phyloP scores from a whole-genome alignment of 1,140 invertebrate genomes.

The Lordiphosa stackelbergi region DNA sequence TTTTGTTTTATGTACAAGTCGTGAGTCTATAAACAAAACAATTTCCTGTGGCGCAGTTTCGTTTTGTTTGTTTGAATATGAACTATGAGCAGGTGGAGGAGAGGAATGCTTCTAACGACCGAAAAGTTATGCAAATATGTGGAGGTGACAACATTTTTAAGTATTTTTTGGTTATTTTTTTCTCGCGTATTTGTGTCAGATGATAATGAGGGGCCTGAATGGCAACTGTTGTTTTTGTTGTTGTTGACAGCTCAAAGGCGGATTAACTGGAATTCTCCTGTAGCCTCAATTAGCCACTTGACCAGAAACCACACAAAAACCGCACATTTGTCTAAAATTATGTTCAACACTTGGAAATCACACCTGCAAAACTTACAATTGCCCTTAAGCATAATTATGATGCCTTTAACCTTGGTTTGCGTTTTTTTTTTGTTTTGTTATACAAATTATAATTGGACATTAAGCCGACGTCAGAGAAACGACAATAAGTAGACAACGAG shows the following conservation, averaged over 20 bases:
- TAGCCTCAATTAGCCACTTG: conserved; percentile 50
- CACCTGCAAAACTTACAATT: conserved; percentile 28
- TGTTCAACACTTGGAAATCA: conserved; percentile 39
- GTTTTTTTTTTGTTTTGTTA: conserved; percentile 33
- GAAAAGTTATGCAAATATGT: conserved; percentile 59
- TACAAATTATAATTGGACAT: conserved; percentile 65
- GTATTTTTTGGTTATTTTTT: conserved; percentile 26
- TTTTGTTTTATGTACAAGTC: conserved; percentile 41
- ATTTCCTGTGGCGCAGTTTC: conserved; percentile 53
- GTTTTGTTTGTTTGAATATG: conserved; percentile 15
- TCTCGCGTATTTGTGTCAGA: conserved; percentile 52
- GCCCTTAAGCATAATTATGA: conserved; percentile 48
- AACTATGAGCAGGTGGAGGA: conserved; percentile 18
- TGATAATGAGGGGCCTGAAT: conserved; percentile 59
- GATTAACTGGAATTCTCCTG: conserved; percentile 13
- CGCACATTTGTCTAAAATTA: conserved; percentile 44
- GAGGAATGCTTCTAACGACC: conserved; percentile 43
- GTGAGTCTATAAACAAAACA: conserved; percentile 47
- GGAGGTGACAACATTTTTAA: conserved; percentile 55
- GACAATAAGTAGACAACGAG: conserved; percentile 40
- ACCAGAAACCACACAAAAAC: conserved; percentile 38
- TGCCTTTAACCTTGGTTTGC: conserved; percentile 31
- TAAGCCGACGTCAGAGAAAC: conserved; percentile 24
- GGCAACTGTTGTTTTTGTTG: conserved; percentile 16
- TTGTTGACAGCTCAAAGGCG: conserved; percentile 46